phyloP scores from a whole-genome alignment of 2,113 vertebrate species.

The Vireo altiloquus region DNA sequence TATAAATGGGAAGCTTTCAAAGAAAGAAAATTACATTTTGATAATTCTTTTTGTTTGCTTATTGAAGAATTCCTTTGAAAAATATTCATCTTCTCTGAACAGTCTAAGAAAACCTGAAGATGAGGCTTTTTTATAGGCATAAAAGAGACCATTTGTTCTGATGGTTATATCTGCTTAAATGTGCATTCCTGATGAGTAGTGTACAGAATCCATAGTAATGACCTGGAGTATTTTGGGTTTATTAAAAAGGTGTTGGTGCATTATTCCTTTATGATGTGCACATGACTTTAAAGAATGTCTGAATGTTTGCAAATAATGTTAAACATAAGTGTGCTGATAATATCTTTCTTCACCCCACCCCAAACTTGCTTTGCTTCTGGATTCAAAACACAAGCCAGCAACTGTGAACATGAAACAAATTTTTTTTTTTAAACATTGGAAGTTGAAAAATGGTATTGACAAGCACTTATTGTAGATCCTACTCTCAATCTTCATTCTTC shows the following conservation, averaged over 20 bases:
- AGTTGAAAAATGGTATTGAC: neutral
- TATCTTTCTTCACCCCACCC: accelerated
- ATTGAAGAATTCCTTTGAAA: neutral
- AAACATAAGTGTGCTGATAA: neutral
- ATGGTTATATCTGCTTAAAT: neutral
- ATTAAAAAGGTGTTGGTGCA: neutral
- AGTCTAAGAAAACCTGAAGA: neutral
- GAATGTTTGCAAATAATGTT: neutral
- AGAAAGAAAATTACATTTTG: neutral
- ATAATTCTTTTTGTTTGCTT: neutral
- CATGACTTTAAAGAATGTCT: neutral
- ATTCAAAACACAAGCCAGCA: neutral
- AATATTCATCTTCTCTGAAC: neutral
- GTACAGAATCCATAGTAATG: neutral
- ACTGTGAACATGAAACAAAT: neutral
- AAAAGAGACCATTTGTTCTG: neutral
- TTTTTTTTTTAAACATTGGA: neutral
- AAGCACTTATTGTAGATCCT: neutral
- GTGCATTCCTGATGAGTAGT: neutral
- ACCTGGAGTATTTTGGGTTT: neutral
- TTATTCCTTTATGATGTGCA: neutral
- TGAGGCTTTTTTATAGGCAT: neutral
- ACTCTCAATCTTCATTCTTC: neutral
- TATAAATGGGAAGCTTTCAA: neutral
- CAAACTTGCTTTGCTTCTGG: neutral